phyloP scores from a whole-genome alignment of 2,888 invertebrate species.

The Dasysyrphus tricinctus region DNA sequence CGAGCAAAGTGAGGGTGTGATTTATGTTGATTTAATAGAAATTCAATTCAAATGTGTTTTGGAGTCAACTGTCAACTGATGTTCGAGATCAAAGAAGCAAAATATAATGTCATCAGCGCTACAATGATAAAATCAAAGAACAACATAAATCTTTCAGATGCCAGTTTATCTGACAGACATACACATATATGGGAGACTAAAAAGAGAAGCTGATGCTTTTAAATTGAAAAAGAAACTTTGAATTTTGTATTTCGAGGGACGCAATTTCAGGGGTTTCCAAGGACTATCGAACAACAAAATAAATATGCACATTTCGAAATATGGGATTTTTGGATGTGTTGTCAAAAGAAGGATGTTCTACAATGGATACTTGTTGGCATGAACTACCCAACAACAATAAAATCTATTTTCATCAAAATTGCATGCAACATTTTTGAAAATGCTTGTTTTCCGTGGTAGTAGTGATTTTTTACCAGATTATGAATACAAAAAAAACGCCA shows the following conservation, averaged over 20 bases:
- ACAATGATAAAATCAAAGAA: conserved; percentile 50
- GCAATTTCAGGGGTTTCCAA: background rate
- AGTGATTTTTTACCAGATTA: no score
- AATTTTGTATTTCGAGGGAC: background rate
- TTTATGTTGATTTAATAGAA: conserved; percentile 71
- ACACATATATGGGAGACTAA: background rate
- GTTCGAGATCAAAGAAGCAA: conserved; percentile 69
- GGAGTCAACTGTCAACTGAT: conserved; percentile 39
- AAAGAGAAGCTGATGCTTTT: background rate
- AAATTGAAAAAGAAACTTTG: background rate
- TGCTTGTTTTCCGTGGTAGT: no score
- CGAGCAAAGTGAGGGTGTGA: conserved; percentile 47
- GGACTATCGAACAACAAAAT: background rate
- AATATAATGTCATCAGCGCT: conserved; percentile 51
- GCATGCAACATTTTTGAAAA: no score
- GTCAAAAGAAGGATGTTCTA: no score
- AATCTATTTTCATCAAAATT: no score
- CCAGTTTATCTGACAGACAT: background rate
- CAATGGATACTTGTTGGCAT: no score
- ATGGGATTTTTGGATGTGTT: no score
- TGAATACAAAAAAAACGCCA: no score
- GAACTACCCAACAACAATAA: no score
- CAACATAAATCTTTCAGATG: conserved; percentile 61
- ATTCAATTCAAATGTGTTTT: conserved; percentile 42
- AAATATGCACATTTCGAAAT: no score